Base-by-base conservation (phyloP, 30 jellyfish, hydroid and myxozoan genomes). In the Rhopilema esculentum region DNA sequence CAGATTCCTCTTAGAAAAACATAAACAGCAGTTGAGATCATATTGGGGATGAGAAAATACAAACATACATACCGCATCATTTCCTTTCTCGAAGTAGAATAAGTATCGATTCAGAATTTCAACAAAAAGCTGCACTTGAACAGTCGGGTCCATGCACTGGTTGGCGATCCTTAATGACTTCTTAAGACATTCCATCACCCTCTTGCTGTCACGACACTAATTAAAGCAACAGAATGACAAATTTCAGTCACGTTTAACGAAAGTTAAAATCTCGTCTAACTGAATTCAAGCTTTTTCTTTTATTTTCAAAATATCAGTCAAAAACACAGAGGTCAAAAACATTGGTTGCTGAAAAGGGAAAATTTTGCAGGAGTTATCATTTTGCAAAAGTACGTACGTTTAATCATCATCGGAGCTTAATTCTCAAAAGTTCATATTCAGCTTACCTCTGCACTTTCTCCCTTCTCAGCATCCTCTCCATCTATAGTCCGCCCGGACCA, bases 61-160 rank as follows among this genome's bases (percentile, higher is more conserved):
- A n/a, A 71, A 50, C 57, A 12, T n/a, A 40, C 98, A 74, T 81
- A 95, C 99, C 85, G 96, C 98, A 32, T 95, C 99, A 76, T 95
- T 95, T 82, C 99, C 99, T 69, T 91, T 95, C 77, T 91, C 99
- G 69, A 86, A 89, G 73, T 91, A 96, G 69, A 83, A 96, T 71
- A 96, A 65, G 78, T 96, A 96, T 26, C 98, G 85, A 72, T 96
- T 92, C 84, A 96, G 97, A 21, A 96, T 96, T 69, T 96, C 99
- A 4, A 96, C 98, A 78, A 96, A 96, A 28, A 91, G 67, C 82
- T 96, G 98, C 51, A 96, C 99, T 96, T 91, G 98, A 0, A 96
- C 99, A 0, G 98, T 91, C 4, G 98, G 98, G 61, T 96, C 99
- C 99, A 96, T 96, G 79, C 99, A 96, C 73, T 96, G 99, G 57